Percentiles rank a stretch among this genome's conserved stretches.
phyloP scores from a whole-genome alignment of 2,797 vertebrate genomes.

The Lacerta bilineata region DNA sequence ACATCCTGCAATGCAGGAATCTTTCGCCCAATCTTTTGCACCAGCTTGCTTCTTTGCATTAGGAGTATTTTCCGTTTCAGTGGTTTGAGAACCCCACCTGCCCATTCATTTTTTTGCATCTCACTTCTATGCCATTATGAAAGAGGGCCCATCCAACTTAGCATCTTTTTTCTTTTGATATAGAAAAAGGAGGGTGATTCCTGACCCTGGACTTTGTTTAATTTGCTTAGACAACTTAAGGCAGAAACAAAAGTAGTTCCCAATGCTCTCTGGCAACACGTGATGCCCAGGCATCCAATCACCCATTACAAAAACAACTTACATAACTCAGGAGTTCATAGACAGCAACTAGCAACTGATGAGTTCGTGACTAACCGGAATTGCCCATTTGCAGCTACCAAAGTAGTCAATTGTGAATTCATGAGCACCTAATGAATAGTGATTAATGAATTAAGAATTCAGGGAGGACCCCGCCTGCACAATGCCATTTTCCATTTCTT shows the following conservation, averaged over 20 bases:
- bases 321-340: neutral
- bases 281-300: neutral
- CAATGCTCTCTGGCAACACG: too few species aligned
- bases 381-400: neutral
- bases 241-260: neutral
- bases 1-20: too few species aligned
- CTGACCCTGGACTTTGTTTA: neutral
- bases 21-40: too few species aligned
- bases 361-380: neutral
- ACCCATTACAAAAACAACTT: conserved; percentile 1
- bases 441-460: conserved; percentile 6
- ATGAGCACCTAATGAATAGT: conserved; percentile 6
- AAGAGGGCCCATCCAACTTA: neutral
- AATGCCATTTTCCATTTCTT: neutral
- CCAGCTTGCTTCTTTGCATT: too few species aligned
- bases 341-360: neutral
- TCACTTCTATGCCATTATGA: neutral
- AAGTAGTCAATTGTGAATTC: conserved; percentile 13
- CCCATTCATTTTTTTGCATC: neutral
- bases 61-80: too few species aligned
- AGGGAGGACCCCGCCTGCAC: neutral
- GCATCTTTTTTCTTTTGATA: neutral
- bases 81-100: too few species aligned
- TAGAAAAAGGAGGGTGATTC: neutral
- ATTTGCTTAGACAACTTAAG: neutral